Percentiles rank a stretch among this genome's conserved stretches.
These are phyloP conservation scores for Leucosticte australis DNA, from an alignment of 2,113 vertebrate species.

Conservation along the genomic window DNA sequence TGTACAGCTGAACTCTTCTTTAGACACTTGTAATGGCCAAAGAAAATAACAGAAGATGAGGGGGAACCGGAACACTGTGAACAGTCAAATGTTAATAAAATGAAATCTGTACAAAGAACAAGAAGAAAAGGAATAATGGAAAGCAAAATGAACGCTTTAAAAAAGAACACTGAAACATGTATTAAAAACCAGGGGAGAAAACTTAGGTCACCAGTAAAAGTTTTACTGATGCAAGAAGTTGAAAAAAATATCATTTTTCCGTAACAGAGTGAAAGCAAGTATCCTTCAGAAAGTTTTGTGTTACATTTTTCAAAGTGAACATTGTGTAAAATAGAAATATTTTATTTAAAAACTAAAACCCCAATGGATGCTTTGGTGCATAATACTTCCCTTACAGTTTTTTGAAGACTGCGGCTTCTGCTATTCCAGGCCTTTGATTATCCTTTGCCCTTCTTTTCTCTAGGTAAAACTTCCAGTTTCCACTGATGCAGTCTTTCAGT, in stretches of 20 bases:
- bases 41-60: constrained; percentile 10
- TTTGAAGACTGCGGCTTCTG: not conserved
- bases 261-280: not conserved
- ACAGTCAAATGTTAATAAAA: constrained; percentile 1
- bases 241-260: not conserved
- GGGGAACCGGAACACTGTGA: not conserved
- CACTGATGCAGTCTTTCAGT: not conserved
- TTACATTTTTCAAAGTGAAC: not conserved
- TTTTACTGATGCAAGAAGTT: not conserved
- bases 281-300: not conserved
- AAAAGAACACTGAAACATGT: not conserved
- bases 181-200: not conserved
- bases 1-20: not conserved
- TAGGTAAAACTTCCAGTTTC: not conserved
- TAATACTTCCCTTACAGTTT: not conserved
- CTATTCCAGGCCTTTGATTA: not conserved
- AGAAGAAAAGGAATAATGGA: not conserved
- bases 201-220: constrained; percentile 19
- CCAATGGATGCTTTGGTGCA: not conserved
- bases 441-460: not conserved
- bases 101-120: not conserved
- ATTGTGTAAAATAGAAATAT: not conserved
- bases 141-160: not conserved
- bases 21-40: not conserved
- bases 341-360: not conserved